Evolutionary conservation across 2,888 invertebrate species (phyloP), one percentile per base, ranked within the genome.

Genomic region (Megamerina dolium): DNA sequence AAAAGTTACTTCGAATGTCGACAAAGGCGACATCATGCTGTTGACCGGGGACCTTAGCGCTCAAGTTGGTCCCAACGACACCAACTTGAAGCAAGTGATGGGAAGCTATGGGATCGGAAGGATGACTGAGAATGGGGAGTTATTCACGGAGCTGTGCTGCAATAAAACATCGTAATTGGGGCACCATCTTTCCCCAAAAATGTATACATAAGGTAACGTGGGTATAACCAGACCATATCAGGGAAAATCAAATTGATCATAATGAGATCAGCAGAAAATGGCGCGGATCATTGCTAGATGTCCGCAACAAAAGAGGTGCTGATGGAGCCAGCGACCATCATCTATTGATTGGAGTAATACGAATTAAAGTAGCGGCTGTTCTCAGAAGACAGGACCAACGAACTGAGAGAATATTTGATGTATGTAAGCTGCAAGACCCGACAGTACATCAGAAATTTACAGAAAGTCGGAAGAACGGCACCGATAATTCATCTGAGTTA

Each of bases 1-100:
- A n/a, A n/a, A n/a, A n/a, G n/a, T n/a, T n/a, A n/a, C n/a, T n/a
- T n/a, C n/a, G n/a, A n/a, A n/a, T n/a, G n/a, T n/a, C n/a, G n/a
- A 17, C 8, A 37, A 37, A 20, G 36, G 36, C 3, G 36, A 36
- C 13, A 36, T 36, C 8, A 8, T 36, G 23, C 14, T 19, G 17
- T 14, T 23, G 37, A 27, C 13, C 5, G 27, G 27, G 3, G 27
- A 27, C 27, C 13, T 4, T 5, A 27, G 13, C 13, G 27, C 27
- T 27, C 27, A 27, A 4, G 27, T 27, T 13, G 27, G 27, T 13
- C 27, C 27, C 27, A 27, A 27, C 27, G 13, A 27, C 27, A 27
- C 10, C 3, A 27, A 27, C 27, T 27, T 27, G 13, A 3, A 27
- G 13, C 27, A 27, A 5, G 27, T 27, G 27, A 4, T 27, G 27